Evolutionary conservation across 2,113 vertebrate species (phyloP), one percentile per base, ranked within the genome.

Genomic region (Ictalurus furcatus): DNA sequence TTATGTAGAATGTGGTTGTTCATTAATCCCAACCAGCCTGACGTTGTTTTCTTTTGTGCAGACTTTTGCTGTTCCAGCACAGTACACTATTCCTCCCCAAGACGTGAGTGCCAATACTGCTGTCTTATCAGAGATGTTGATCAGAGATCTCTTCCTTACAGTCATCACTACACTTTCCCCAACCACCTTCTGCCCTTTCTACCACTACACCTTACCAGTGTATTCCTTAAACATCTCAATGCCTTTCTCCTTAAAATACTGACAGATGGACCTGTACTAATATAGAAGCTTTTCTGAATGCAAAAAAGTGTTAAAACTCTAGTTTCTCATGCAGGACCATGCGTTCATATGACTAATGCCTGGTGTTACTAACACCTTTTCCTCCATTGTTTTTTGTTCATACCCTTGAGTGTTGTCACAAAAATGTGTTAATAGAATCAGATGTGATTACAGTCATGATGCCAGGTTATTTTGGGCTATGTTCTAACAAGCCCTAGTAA

Each of bases 41-140:
- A 91, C 48, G 25, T 8, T 58, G 16, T 89, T 52, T 87, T 89
- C 25, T 95, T 91, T 94, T 93, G 92, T 89, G 0, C 94, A 98
- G 97, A 96, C 97, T 0, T 98, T 98, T 95, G 95, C 97, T 71
- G 95, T 98, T 94, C 97, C 97, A 91, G 97, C 97, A 86, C 97
- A 97, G 94, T 98, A 97, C 89, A 96, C 97, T 87, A 97, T 97
- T 94, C 96, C 97, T 90, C 97, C 97, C 94, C 97, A 97, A 96
- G 97, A 98, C 94, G 97, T 98, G 97, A 98, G 97, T 98, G 92
- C 91, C 59, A 63, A 73, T 84, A 58, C 87, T 44, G 52, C 81
- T 88, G 81, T 81, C 85, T 90, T 84, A 61, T 87, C 85, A 88
- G 85, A 87, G 90, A 87, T 79, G 90, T 91, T 92, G 87, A 69